These are phyloP conservation scores for Tangara arthus DNA, from an alignment of 2,797 vertebrate genomes.

Conservation along the genomic window DNA sequence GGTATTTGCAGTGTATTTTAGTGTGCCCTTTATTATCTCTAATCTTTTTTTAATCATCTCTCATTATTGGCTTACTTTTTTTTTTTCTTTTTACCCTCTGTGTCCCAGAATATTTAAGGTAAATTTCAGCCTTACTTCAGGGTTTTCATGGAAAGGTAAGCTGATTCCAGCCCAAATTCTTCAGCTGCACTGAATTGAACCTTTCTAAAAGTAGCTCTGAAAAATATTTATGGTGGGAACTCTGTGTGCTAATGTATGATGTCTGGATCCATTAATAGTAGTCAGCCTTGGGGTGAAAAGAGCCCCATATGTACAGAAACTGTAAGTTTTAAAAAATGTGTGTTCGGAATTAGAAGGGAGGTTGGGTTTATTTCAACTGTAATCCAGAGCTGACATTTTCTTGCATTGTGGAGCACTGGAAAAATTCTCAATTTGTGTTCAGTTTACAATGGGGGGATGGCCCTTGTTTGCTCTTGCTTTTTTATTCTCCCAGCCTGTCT, in stretches of 20 bases:
- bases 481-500: neutral
- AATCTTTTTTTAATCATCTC: neutral
- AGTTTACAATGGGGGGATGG: neutral
- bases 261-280: neutral
- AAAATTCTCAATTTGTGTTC: neutral
- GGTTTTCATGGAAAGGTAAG: neutral
- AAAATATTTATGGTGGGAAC: neutral
- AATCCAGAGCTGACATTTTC: neutral
- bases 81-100: fast-evolving
- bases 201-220: neutral
- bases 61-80: neutral
- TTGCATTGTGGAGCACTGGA: neutral
- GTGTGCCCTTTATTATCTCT: neutral
- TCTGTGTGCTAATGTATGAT: neutral
- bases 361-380: neutral
- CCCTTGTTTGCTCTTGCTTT: neutral
- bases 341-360: neutral
- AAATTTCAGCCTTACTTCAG: neutral
- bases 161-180: neutral
- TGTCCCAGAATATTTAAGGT: neutral
- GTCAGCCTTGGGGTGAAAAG: neutral
- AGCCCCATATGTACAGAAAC: neutral
- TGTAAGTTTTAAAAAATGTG: neutral
- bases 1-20: neutral
- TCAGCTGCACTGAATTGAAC: neutral